Evolutionary conservation across 2,797 vertebrate species (phyloP).

Genomic region (Hoplostethus mediterraneus): DNA sequence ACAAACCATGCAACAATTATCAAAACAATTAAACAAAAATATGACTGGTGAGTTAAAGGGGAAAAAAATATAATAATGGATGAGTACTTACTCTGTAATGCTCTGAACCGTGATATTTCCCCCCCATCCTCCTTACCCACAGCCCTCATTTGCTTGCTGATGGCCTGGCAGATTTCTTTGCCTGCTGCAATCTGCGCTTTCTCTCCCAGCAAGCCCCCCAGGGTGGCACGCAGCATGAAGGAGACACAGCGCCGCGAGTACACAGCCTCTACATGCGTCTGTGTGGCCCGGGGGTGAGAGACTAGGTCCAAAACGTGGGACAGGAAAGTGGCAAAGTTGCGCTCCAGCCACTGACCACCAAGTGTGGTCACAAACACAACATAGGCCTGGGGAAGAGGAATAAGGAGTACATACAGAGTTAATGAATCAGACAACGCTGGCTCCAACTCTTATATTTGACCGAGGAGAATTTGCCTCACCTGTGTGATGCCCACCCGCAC

Average conservation of each 20-base stretch:
- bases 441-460: not conserved
- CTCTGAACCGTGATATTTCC: slow-evolving; percentile 88
- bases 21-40: slow-evolving; percentile 21
- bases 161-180: slow-evolving; percentile 98
- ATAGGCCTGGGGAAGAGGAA: slow-evolving; percentile 87
- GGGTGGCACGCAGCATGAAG: slow-evolving; percentile 96
- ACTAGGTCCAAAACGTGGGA: slow-evolving; percentile 96
- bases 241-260: slow-evolving; percentile 98
- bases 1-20: slow-evolving; percentile 65
- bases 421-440: not conserved
- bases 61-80: slow-evolving; percentile 65
- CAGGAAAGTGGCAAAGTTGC: slow-evolving; percentile 96
- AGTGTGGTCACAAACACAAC: slow-evolving; percentile 97
- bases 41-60: slow-evolving; percentile 40
- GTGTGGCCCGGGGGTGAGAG: slow-evolving; percentile 96
- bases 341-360: slow-evolving; percentile 97
- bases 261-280: slow-evolving; percentile 97
- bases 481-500: slow-evolving; percentile 98
- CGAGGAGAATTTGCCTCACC: slow-evolving; percentile 78
- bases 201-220: slow-evolving; percentile 95
- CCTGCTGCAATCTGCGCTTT: slow-evolving; percentile 99
- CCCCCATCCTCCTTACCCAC: slow-evolving; percentile 93
- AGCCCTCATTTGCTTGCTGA: slow-evolving; percentile 98
- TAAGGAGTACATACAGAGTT: not conserved
- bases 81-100: slow-evolving; percentile 87